Percentiles rank a stretch among this genome's conserved stretches.
Conservation (phyloP, 2,888 invertebrate species). For the Andrena trimmerana region DNA sequence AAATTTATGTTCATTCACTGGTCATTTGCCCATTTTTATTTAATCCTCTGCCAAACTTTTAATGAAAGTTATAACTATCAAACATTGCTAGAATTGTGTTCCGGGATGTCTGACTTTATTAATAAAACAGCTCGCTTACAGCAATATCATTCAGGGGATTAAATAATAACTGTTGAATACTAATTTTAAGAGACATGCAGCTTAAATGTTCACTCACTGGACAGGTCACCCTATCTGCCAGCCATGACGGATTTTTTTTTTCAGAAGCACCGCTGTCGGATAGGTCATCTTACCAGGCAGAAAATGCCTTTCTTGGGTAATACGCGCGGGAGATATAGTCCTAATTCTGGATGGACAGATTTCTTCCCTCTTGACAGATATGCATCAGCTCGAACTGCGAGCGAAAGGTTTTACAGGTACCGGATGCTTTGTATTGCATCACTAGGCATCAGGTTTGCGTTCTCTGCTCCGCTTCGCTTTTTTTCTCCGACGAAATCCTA, state of each 20-base stretch:
- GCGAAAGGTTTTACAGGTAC: conserved; percentile 51
- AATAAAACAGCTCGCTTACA: too few species aligned
- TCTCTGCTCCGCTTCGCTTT: conserved; percentile 9
- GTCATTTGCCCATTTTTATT: too few species aligned
- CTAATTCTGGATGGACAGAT: conserved; percentile 58
- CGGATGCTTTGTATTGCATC: conserved; percentile 55
- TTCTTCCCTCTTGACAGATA: conserved; percentile 49
- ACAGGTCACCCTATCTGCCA: too few species aligned
- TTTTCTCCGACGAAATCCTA: conserved; percentile 26
- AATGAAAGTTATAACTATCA: too few species aligned
- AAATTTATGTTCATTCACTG: too few species aligned
- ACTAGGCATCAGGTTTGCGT: conserved; percentile 60
- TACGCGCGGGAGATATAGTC: conserved; percentile 36
- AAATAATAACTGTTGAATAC: too few species aligned
- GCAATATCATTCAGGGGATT: too few species aligned
- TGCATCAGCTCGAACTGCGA: conserved; percentile 46
- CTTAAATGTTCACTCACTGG: too few species aligned
- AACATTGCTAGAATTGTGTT: too few species aligned
- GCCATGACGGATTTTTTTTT: background rate
- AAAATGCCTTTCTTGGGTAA: conserved; percentile 21
- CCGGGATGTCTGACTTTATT: too few species aligned
- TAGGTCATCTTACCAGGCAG: conserved; percentile 7
- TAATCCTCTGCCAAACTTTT: too few species aligned
- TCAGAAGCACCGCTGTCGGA: background rate
- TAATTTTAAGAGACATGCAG: too few species aligned